These are phyloP conservation scores for Noctua comes DNA, from an alignment of 2,888 invertebrate genomes.

Conservation along the genomic window DNA sequence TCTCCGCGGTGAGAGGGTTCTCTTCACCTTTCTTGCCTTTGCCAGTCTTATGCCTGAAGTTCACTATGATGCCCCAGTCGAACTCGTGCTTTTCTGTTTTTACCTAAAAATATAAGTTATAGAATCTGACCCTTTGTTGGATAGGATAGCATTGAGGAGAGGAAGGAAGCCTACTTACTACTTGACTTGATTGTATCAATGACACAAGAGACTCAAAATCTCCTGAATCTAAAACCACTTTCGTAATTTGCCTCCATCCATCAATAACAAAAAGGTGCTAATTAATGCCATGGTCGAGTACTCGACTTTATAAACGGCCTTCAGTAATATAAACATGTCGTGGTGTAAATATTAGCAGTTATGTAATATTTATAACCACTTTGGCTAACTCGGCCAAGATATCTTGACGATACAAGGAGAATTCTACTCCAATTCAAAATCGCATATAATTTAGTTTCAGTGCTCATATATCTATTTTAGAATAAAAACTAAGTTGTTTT, in stretches of 20 bases:
- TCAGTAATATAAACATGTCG: slow-evolving; percentile 3
- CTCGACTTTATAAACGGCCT: slow-evolving; percentile 3
- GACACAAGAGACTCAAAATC: background rate
- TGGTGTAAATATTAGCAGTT: slow-evolving; percentile 15
- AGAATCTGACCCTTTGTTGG: background rate
- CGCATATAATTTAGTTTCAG: background rate
- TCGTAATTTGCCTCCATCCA: background rate
- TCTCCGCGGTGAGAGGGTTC: slow-evolving; percentile 90
- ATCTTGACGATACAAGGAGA: background rate
- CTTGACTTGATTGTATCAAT: background rate
- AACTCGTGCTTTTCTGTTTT: slow-evolving; percentile 96
- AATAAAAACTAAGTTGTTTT: background rate
- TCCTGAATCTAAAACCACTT: background rate
- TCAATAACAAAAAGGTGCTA: slow-evolving; percentile 5
- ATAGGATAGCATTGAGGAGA: background rate
- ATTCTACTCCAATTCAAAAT: background rate
- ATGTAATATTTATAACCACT: background rate
- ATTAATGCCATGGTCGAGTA: slow-evolving; percentile 12
- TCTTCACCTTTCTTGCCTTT: slow-evolving; percentile 85
- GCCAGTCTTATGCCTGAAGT: slow-evolving; percentile 94
- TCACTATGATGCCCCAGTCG: slow-evolving; percentile 99
- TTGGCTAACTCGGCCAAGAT: background rate
- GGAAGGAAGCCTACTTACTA: background rate
- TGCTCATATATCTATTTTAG: too few relatives aligned
- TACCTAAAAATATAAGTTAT: slow-evolving; percentile 13